Conservation (phyloP, 2,888 invertebrate genomes). For the Watsonalla binaria region DNA sequence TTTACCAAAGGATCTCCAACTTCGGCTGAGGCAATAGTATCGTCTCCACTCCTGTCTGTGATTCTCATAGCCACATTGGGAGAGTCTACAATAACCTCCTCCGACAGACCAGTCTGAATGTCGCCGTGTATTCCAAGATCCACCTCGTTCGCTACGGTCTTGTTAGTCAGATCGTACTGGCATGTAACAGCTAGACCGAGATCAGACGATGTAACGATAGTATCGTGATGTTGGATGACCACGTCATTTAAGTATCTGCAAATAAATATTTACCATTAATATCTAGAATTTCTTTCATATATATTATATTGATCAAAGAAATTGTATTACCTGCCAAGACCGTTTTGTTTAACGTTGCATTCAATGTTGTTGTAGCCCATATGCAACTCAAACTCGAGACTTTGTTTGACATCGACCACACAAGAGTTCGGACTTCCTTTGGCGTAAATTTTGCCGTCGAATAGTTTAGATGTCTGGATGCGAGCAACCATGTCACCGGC, state of each 20-base stretch:
- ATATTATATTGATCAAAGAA: not conserved
- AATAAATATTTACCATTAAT: conserved; percentile 11
- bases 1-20: conserved; percentile 91
- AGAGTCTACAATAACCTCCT: conserved; percentile 95
- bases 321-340: conserved; percentile 82
- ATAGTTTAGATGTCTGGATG: conserved; percentile 94
- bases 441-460: conserved; percentile 96
- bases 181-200: conserved; percentile 95
- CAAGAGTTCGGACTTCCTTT: conserved; percentile 96
- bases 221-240: conserved; percentile 96
- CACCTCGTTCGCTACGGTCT: conserved; percentile 95
- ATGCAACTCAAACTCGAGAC: conserved; percentile 92
- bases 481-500: conserved; percentile 95
- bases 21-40: conserved; percentile 91
- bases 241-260: conserved; percentile 90
- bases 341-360: conserved; percentile 94
- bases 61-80: conserved; percentile 97
- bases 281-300: conserved; percentile 3
- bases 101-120: conserved; percentile 90
- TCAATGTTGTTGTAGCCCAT: conserved; percentile 96
- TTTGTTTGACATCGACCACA: conserved; percentile 91
- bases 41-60: conserved; percentile 89
- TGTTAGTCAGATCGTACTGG: conserved; percentile 95
- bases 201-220: conserved; percentile 96
- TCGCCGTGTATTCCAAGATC: conserved; percentile 94